Conservation (phyloP, 2,888 invertebrate genomes). For the Drosophila mimetica region DNA sequence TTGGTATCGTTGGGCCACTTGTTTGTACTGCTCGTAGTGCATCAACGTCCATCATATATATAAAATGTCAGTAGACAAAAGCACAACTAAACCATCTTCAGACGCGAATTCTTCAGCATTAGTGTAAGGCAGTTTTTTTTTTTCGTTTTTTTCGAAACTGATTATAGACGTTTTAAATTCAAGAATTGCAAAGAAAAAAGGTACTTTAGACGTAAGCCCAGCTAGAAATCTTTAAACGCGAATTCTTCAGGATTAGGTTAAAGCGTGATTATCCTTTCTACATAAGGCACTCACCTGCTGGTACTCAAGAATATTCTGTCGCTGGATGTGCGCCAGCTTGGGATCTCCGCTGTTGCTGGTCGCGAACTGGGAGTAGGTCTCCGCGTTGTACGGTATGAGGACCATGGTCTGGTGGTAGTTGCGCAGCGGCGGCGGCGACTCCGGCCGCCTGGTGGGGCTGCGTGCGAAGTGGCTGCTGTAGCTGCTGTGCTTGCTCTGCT, state of each 20-base stretch:
- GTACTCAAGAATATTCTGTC: constrained; percentile 84
- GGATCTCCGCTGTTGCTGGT: constrained; percentile 82
- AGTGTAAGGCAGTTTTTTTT: too few species aligned
- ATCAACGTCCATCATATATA: too few species aligned
- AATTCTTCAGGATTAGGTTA: not conserved
- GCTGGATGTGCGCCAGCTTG: constrained; percentile 82
- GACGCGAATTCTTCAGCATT: too few species aligned
- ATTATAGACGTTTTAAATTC: too few species aligned
- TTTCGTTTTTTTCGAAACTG: too few species aligned
- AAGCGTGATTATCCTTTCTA: not conserved
- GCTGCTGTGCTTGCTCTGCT: constrained; percentile 80
- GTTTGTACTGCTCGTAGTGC: too few species aligned
- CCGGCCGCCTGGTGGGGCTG: constrained; percentile 86
- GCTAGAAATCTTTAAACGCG: not conserved
- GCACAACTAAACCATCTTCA: not conserved
- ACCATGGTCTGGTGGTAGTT: constrained; percentile 89
- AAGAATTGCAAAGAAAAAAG: too few species aligned
- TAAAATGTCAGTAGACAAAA: too few species aligned
- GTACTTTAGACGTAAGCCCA: too few species aligned
- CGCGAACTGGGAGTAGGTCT: constrained; percentile 84
- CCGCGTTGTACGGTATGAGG: constrained; percentile 88
- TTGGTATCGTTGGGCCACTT: too few species aligned
- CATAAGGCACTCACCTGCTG: constrained; percentile 80
- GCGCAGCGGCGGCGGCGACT: constrained; percentile 89
- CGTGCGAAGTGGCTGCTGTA: constrained; percentile 84